Evolutionary conservation across 2,888 invertebrate species (phyloP).

Genomic region (Chloroclysta siterata): DNA sequence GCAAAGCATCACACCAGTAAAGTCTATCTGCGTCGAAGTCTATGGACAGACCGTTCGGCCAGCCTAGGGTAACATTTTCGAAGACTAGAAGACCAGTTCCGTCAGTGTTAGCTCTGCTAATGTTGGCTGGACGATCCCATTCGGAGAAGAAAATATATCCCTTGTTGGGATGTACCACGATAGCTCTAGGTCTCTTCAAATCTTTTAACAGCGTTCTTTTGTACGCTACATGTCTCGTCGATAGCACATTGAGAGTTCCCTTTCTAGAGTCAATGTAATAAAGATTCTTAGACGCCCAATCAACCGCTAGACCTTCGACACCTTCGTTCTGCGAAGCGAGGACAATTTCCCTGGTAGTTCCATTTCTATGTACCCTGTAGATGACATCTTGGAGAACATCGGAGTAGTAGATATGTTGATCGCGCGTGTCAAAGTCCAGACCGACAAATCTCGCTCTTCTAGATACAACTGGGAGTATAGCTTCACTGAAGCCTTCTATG

Average conservation of each 20-base stretch:
- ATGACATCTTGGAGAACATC: constrained; percentile 98
- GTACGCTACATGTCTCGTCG: constrained; percentile 93
- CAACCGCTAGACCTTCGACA: constrained; percentile 97
- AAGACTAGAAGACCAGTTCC: constrained; percentile 95
- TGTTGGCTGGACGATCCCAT: constrained; percentile 98
- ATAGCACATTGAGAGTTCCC: constrained; percentile 96
- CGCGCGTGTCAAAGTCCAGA: constrained; percentile 95
- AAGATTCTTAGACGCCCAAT: constrained; percentile 97
- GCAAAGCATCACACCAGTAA: constrained; percentile 98
- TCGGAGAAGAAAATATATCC: constrained; percentile 98
- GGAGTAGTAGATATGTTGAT: constrained; percentile 97
- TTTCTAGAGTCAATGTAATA: constrained; percentile 98
- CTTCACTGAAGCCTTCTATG: constrained; percentile 96
- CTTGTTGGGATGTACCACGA: constrained; percentile 98
- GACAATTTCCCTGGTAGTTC: constrained; percentile 93
- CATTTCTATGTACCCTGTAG: constrained; percentile 92
- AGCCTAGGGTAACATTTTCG: constrained; percentile 95
- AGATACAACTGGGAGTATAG: constrained; percentile 97
- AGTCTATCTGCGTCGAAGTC: constrained; percentile 94
- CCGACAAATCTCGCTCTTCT: constrained; percentile 97
- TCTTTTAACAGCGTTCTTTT: constrained; percentile 93
- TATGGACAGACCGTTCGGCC: constrained; percentile 98
- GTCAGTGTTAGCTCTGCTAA: constrained; percentile 96
- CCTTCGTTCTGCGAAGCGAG: constrained; percentile 98
- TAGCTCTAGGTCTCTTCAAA: constrained; percentile 96